Percentiles rank a stretch among this genome's conserved stretches.
These are phyloP conservation scores for Centruroides sculpturatus DNA, from an alignment of 1,140 invertebrate species.

Conservation along the genomic window DNA sequence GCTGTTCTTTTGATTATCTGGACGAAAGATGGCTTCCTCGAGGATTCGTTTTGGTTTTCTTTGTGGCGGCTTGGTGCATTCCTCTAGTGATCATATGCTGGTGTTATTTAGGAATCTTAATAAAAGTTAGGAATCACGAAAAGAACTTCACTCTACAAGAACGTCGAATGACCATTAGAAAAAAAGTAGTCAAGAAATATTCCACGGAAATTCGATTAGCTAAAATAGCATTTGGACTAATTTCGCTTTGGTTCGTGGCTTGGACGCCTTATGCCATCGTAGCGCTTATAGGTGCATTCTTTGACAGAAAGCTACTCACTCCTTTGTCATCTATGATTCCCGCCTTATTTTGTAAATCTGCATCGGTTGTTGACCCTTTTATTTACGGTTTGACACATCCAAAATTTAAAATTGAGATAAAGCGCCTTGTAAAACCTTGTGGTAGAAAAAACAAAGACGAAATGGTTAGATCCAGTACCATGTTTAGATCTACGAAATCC, in stretches of 20 bases:
- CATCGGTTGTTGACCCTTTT: constrained; percentile 18
- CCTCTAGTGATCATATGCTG: constrained; percentile 51
- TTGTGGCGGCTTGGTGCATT: constrained; percentile 47
- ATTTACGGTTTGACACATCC: constrained; percentile 10
- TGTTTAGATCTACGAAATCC: not conserved
- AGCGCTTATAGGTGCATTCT: constrained; percentile 40
- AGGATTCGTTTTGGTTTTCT: constrained; percentile 52
- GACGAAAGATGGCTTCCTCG: constrained; percentile 40
- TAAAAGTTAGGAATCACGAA: constrained; percentile 32
- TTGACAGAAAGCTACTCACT: constrained; percentile 23
- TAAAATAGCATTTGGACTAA: constrained; percentile 52
- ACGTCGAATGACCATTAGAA: not conserved
- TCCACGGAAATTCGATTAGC: constrained; percentile 39
- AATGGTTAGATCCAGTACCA: not conserved
- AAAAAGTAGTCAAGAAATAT: too few relatives aligned
- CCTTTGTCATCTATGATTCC: constrained; percentile 50
- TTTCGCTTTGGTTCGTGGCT: constrained; percentile 50
- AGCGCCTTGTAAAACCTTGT: not conserved
- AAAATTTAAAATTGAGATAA: constrained; percentile 6
- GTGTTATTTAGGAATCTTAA: constrained; percentile 52
- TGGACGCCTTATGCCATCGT: constrained; percentile 62
- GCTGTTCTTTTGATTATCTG: constrained; percentile 66
- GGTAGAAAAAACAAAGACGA: not conserved
- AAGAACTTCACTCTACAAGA: constrained; percentile 1
- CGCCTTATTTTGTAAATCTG: constrained; percentile 51